Conservation (phyloP, 2,113 vertebrate genomes). For the Thalassoma bifasciatum region DNA sequence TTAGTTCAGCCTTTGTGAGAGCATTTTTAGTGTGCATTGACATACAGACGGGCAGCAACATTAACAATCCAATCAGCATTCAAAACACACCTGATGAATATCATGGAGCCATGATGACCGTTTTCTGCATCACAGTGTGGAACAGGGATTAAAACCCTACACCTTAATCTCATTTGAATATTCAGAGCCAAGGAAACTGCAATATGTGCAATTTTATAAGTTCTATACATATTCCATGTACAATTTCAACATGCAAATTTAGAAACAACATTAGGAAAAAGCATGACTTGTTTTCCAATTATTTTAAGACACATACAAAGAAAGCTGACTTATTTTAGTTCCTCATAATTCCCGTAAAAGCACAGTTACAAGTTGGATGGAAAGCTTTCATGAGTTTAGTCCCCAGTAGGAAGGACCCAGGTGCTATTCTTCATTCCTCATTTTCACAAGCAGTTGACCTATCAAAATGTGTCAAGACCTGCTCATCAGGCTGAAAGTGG, state of each 20-base stretch:
- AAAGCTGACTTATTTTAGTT: neutral
- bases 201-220: neutral
- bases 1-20: slow-evolving; percentile 26
- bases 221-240: neutral
- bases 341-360: neutral
- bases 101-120: neutral
- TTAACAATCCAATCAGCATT: neutral
- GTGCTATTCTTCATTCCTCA: slow-evolving; percentile 2
- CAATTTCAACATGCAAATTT: neutral
- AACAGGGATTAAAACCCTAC: neutral
- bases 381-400: no score
- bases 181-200: neutral
- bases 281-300: no score
- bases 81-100: neutral
- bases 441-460: neutral
- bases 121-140: no score
- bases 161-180: neutral
- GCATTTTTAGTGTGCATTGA: neutral
- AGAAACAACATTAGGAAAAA: neutral
- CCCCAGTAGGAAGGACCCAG: neutral
- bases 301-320: neutral
- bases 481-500: neutral
- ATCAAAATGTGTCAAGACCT: slow-evolving; percentile 11
- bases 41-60: slow-evolving; percentile 1
- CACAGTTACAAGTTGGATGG: neutral